Base-by-base conservation (phyloP, 2,888 invertebrate genomes). In the Lepas anatifera region DNA sequence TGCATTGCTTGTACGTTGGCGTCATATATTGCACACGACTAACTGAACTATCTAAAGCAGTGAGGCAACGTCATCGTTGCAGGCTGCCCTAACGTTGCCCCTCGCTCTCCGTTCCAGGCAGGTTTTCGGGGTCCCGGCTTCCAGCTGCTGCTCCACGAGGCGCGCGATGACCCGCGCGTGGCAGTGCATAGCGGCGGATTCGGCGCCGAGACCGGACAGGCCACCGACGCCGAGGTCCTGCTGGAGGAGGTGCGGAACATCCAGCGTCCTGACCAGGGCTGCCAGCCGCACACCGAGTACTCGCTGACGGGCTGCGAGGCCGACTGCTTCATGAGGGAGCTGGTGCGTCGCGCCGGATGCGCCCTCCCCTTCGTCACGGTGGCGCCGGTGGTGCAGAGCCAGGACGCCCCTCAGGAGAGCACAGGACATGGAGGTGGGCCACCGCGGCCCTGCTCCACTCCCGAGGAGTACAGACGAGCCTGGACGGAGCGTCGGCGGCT, bases 131-230 rank as follows among this genome's bases (percentile, higher is more conserved):
- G 32, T 7, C 35, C 58, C 4, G 58, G 58, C 22, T 58, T 58
- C 58, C 58, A 58, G 35, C 58, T 58, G 32, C 58, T 58, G 32
- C 35, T 58, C 32, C 58, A 58, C 35, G 58, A 58, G 58, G 32
- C 58, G 18, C 58, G 58, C 32, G 58, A 58, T 35, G 58, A 58
- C 58, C 58, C 58, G 58, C 58, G 58, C 18, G 13, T 58, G 58
- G 35, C 58, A 6, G 58, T 58, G 22, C 35, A 58, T 22, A 22
- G 32, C 10, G 18, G 58, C 32, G 58, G 58, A 32, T 58, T 58
- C 35, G 7, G 13, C 16, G 58, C 58, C 58, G 35, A 32, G 22
- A 32, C 58, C 8, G 35, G 58, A 18, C 58, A 22, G 22, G 58
- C 58, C 35, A 58, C 58, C 16, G 58, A 58, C 35, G 58, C 58